Base-by-base conservation (phyloP, 2,888 invertebrate genomes). In the Hemistola chrysoprasaria region DNA sequence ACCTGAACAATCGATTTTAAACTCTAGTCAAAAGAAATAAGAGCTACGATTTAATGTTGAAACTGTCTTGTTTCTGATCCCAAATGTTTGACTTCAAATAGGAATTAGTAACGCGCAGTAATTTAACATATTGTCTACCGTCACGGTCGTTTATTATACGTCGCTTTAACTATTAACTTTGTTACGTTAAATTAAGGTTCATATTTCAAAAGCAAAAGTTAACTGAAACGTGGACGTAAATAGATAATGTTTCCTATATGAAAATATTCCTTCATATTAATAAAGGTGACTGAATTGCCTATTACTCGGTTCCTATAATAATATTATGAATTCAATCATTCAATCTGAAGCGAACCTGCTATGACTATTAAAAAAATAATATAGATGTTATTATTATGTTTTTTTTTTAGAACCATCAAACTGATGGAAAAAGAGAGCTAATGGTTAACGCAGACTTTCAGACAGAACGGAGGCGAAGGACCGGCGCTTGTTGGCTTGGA, bases 81-180 rank as follows among this genome's bases (percentile, higher is more conserved):
- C 76, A 75, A 80, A 80, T 73, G 79, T 71, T 70, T 68, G 62
- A 69, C 71, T 69, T 80, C 75, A 70, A 65, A 68, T 66, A 66
- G 73, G 75, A 66, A 77, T 80, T 78, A 75, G 72, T 68, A 62
- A 59, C 59, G 61, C 62, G 48, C 58, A 69, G 67, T 76, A 52
- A 52, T 55, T 52, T 52, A 55, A 55, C 50, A 55, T 55, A 78
- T 75, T 74, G 75, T 76, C 50, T 60, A 30, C 33, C 58, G 66
- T 56, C 65, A 66, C 58, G 65, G 60, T 56, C 47, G 50, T 40
- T 47, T 56, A 53, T 52, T 54, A 59, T 50, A 31, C 11, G 1
- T 20, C 1, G 4, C 1, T 8, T 33, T 33, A 39, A 53, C 28
- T 40, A 33, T 23, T 3, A 32, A 42, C 48, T 35, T 31, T 48